A percentile compares a stretch with the other conserved stretches of the same genome.
phyloP scores from a whole-genome alignment of 2,113 vertebrate species.

The Scytalopus superciliaris region DNA sequence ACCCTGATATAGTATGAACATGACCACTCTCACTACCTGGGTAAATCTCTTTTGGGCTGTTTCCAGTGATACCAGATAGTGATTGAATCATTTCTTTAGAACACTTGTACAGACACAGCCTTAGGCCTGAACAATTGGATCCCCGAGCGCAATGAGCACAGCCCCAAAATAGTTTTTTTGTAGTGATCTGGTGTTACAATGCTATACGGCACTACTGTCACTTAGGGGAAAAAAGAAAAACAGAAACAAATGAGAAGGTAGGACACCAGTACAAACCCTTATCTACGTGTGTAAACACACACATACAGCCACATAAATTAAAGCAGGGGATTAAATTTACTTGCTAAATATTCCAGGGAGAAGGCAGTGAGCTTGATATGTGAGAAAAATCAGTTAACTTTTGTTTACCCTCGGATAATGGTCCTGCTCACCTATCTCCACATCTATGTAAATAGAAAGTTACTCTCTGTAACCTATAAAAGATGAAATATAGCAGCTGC shows the following conservation, averaged over 20 bases:
- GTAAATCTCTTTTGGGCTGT: background rate
- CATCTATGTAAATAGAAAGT: background rate
- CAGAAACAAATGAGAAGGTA: background rate
- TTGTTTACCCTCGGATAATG: background rate
- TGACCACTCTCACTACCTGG: background rate
- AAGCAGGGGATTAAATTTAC: background rate
- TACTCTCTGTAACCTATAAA: background rate
- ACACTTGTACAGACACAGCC: background rate
- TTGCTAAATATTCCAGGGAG: background rate
- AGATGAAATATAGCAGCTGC: background rate
- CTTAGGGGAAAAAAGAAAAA: background rate
- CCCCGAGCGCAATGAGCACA: background rate
- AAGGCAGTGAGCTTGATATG: background rate
- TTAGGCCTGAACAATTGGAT: background rate
- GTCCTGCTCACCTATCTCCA: background rate
- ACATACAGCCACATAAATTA: background rate
- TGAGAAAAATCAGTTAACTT: background rate
- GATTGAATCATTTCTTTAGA: background rate
- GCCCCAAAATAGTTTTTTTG: background rate
- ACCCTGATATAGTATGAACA: background rate
- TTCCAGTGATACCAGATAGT: background rate
- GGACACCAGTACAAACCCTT: background rate
- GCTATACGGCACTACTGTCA: background rate
- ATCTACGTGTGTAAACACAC: fast-evolving
- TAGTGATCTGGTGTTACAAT: background rate